Evolutionary conservation across 2,797 vertebrate genomes (phyloP).

Genomic region (Aeoliscus strigatus): DNA sequence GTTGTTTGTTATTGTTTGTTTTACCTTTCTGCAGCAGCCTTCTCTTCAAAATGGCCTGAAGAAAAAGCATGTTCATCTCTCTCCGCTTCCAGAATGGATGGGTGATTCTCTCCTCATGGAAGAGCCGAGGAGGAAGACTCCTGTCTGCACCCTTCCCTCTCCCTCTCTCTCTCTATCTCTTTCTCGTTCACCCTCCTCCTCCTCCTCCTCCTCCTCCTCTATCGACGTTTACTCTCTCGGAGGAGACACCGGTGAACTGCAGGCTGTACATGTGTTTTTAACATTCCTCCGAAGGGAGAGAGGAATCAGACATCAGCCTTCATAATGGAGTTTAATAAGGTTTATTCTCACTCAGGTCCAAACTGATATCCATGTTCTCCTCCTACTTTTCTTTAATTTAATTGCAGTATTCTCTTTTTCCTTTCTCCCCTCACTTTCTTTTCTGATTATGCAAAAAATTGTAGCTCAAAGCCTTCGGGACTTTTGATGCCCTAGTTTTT

Average conservation of each 20-base stretch:
- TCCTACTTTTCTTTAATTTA: constrained; percentile 61
- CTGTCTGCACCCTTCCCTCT: constrained; percentile 26
- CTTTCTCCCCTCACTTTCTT: constrained; percentile 5
- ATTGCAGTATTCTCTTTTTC: constrained; percentile 47
- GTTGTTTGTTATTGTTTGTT: too few relatives aligned
- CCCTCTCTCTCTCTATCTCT: constrained; percentile 10
- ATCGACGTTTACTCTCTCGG: not conserved
- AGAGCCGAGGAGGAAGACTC: constrained; percentile 38
- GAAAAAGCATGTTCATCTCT: constrained; percentile 73
- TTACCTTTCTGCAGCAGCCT: constrained; percentile 76
- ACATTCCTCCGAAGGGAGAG: constrained; percentile 4
- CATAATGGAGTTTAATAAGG: constrained; percentile 35
- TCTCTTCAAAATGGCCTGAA: constrained; percentile 75
- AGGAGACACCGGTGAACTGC: constrained; percentile 33
- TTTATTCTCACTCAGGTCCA: constrained; percentile 14
- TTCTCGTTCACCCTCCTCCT: constrained; percentile 14
- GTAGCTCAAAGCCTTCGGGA: constrained; percentile 74
- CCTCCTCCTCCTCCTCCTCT: constrained; percentile 2
- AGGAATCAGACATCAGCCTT: constrained; percentile 1
- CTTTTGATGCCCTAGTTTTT: constrained; percentile 75
- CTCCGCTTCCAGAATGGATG: constrained; percentile 33
- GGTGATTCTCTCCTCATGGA: constrained; percentile 43
- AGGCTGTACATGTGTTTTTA: constrained; percentile 1
- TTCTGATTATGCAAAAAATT: constrained; percentile 73
- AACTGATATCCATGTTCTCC: constrained; percentile 41